Evolutionary conservation across 2,797 vertebrate species (phyloP).

Genomic region (Pantherophis alleghaniensis): DNA sequence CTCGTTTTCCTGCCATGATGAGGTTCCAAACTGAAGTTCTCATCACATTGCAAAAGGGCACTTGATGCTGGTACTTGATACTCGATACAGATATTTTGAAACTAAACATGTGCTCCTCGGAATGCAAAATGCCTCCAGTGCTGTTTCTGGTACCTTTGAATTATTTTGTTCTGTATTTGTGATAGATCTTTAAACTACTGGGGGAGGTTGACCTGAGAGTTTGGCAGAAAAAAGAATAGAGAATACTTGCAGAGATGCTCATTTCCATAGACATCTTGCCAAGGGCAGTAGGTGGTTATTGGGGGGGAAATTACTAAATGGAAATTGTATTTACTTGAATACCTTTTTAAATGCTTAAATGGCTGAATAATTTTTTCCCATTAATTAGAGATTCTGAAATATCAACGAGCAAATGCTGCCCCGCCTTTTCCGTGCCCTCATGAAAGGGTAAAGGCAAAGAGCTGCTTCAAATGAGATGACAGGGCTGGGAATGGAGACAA

Average conservation of each 20-base stretch:
- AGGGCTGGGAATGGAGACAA: not conserved
- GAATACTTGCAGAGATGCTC: not conserved
- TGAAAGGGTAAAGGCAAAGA: conserved; percentile 50
- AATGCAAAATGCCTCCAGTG: not conserved
- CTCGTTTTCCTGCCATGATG: not conserved
- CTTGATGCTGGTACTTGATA: not conserved
- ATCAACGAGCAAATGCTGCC: conserved; percentile 73
- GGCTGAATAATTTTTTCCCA: conserved; percentile 68
- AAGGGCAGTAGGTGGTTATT: conserved; percentile 41
- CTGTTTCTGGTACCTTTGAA: not conserved
- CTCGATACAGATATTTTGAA: not conserved
- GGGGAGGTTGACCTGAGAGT: not conserved
- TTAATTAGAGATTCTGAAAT: conserved; percentile 74
- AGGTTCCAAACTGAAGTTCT: not conserved
- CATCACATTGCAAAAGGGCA: not conserved
- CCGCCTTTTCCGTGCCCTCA: conserved; percentile 51
- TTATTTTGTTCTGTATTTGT: not conserved
- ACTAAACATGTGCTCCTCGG: not conserved
- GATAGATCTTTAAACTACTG: not conserved
- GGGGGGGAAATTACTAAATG: not conserved
- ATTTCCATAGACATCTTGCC: not conserved
- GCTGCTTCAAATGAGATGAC: conserved; percentile 24
- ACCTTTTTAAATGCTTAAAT: conserved; percentile 73
- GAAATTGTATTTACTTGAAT: conserved; percentile 66
- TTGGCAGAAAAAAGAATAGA: not conserved